Base-by-base conservation (phyloP, 1,140 invertebrate species). In the Lasioglossum albipes region DNA sequence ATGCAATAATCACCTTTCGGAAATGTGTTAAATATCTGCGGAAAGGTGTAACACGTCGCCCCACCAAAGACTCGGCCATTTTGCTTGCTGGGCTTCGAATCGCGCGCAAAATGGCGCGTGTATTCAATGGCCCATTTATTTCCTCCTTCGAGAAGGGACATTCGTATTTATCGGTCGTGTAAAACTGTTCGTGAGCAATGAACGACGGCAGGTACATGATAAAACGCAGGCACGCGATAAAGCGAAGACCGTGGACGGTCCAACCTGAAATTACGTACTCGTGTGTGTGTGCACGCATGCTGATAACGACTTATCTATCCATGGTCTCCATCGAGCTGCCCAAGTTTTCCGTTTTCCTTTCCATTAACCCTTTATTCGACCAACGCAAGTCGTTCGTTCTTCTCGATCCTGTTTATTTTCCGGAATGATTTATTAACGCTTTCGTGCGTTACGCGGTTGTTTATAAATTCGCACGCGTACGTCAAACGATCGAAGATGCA, bases 301-400 rank as follows among this genome's bases (percentile, higher is more conserved):
- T 52, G 82, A 83, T 83, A 83, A 83, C 65, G 54, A 49, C 72
- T 83, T 83, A 83, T 83, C 82, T 70, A n/a, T 22, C 70, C 5
- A 41, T 27, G 52, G 20, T 22, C 41, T 59, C 52, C 52, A 81
- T 75, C 64, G 79, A 45, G 13, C 27, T 9, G 18, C 18, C 27
- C 31, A n/a, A 36, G 31, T 67, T 59, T 65, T 27, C 27, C 49
- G 20, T 57, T 49, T 81, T 66, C 73, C 45, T 61, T 52, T 22
- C 31, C 31, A 64, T 68, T 36, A 31, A 52, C 22, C 41, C 65
- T 42, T 42, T 54, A 6, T 57, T 52, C 75, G 18, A 67, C 20
- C 20, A 7, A 0, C 36, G 36, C 36, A 5, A 36, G 64, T 0
- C 10, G 2, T 7, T 3, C n/a, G 6, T 27, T 0, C 1, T 27